Evolutionary conservation across 92 coral and sea anemone genomes (phyloP).

Genomic region (Porites evermanni): DNA sequence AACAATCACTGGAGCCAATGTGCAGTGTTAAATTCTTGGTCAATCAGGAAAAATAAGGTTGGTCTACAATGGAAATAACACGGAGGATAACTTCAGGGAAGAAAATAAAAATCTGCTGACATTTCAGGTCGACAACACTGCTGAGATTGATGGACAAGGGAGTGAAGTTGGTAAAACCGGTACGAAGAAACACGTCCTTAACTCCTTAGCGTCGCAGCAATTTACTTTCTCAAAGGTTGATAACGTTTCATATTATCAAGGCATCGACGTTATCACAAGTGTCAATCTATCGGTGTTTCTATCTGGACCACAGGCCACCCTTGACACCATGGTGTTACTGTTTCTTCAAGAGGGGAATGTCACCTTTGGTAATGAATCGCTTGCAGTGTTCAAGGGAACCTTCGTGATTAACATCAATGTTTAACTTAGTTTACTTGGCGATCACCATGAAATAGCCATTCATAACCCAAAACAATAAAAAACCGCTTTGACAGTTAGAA

Average conservation of each 20-base stretch:
- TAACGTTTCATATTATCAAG: slow-evolving; percentile 19
- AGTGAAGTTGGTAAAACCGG: slow-evolving; percentile 36
- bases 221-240: slow-evolving; percentile 25
- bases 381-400: neutral
- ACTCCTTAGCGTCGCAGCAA: slow-evolving; percentile 4
- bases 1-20: neutral
- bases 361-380: slow-evolving; percentile 26
- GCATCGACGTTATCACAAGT: slow-evolving; percentile 14
- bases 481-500: too few species aligned
- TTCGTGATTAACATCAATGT: slow-evolving; percentile 50
- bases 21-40: slow-evolving; percentile 13
- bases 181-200: slow-evolving; percentile 15
- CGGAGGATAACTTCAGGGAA: slow-evolving; percentile 9
- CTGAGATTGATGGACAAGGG: slow-evolving; percentile 33
- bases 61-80: neutral
- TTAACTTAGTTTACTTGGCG: neutral
- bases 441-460: neutral
- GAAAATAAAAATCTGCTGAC: slow-evolving; percentile 10
- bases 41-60: slow-evolving; percentile 39
- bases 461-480: too few species aligned
- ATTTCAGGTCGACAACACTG: slow-evolving; percentile 14
- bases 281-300: slow-evolving; percentile 22
- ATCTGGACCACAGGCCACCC: slow-evolving; percentile 33
- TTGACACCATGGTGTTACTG: slow-evolving; percentile 19
- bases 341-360: slow-evolving; percentile 33